A percentile compares a stretch with the other conserved stretches of the same genome.
Conservation (phyloP, 1,140 invertebrate genomes). For the Diabrotica undecimpunctata region DNA sequence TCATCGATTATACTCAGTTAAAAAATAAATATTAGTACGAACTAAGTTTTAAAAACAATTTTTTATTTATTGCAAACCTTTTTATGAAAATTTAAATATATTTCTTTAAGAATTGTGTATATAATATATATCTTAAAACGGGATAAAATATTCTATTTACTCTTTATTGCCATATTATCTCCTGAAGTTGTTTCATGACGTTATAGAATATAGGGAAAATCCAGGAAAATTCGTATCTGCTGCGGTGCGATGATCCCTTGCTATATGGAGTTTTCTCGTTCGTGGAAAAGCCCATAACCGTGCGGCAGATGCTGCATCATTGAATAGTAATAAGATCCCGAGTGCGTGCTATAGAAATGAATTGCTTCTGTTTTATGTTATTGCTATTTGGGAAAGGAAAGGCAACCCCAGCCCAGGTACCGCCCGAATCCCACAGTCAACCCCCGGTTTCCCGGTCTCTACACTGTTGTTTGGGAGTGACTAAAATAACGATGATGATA, state of each 20-base stretch:
- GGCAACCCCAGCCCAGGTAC: slow-evolving; percentile 15
- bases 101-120: too few species aligned
- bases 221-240: slow-evolving; percentile 6
- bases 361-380: slow-evolving; percentile 45
- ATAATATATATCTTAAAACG: too few species aligned
- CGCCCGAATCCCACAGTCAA: slow-evolving; percentile 5
- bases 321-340: slow-evolving; percentile 45
- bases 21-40: too few species aligned
- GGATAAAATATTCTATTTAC: neutral
- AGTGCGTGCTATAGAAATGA: slow-evolving; percentile 43
- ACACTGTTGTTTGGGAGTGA: neutral
- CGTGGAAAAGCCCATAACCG: slow-evolving; percentile 35
- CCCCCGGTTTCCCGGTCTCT: neutral
- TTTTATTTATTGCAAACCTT: too few species aligned
- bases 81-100: too few species aligned
- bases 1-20: too few species aligned
- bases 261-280: slow-evolving; percentile 27
- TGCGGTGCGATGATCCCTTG: slow-evolving; percentile 20
- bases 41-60: too few species aligned
- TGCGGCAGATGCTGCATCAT: slow-evolving; percentile 40
- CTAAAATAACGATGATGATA: neutral
- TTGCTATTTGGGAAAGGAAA: slow-evolving; percentile 24
- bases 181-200: neutral
- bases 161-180: slow-evolving; percentile 2
- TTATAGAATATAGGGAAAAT: neutral